Evolutionary conservation across 2,888 invertebrate genomes (phyloP), one percentile per base, ranked within the genome.

Genomic region (Cyaniris semiargus): DNA sequence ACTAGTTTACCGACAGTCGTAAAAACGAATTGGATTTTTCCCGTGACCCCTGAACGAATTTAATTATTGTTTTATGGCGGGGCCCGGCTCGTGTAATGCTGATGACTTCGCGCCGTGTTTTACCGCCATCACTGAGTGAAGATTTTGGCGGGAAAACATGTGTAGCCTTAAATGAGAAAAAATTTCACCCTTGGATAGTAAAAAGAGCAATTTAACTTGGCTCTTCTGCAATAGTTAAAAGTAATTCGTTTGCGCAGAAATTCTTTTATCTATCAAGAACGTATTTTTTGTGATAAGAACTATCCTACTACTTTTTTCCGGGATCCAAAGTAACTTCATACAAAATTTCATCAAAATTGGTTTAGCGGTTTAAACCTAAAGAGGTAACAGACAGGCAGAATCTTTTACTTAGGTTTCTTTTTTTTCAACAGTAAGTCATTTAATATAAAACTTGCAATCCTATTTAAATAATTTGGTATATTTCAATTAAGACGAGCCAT

Each of bases 1-100:
- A 66, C 58, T 44, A 27, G 70, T 75, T 71, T 75, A 82, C 83
- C 83, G 82, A 83, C 83, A 84, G 86, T 85, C 87, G 89, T 93
- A 90, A 92, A 89, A 86, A 87, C 82, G 89, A 91, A 93, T 92
- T 92, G 91, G 90, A 91, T 91, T 92, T 91, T 90, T 88, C 86
- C 83, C 80, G 71, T 76, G 81, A 80, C 86, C 85, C 86, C 80
- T 75, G 79, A 84, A 85, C 81, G 87, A 87, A 85, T 90, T 90
- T 92, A 92, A 92, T 92, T 92, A 90, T 89, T 89, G 87, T 90
- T 90, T 91, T 90, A 91, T 90, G 88, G 85, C 88, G 82, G 84
- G 83, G 83, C 81, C 80, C 56, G 83, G 83, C 81, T 81, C 56
- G 66, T 85, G 82, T 87, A 86, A 88, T 86, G 84, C 79, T 83